Conservation (phyloP, 2,113 vertebrate genomes). For the Spea multiplicata region DNA sequence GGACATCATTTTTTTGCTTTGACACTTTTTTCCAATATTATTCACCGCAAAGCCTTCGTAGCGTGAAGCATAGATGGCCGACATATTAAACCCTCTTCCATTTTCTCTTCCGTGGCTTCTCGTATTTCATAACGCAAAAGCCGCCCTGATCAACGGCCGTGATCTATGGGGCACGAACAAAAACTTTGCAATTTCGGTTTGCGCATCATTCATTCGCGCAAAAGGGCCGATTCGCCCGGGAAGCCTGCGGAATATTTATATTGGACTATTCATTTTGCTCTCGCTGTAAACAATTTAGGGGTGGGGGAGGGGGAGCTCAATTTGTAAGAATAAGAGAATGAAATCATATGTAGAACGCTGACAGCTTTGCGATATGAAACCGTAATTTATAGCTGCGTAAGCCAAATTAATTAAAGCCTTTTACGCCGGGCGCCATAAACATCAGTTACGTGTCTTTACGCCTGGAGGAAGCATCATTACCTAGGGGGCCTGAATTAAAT, state of each 20-base stretch:
- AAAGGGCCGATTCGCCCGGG: slow-evolving; percentile 30
- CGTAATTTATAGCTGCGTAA: slow-evolving; percentile 35
- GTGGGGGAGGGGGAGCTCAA: not conserved
- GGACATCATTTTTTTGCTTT: too few relatives aligned
- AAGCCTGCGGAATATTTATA: slow-evolving; percentile 37
- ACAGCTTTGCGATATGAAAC: slow-evolving; percentile 31
- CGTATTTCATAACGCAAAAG: slow-evolving; percentile 7
- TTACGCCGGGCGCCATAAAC: slow-evolving; percentile 2
- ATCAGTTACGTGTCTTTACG: slow-evolving; percentile 24
- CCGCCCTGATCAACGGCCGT: not conserved
- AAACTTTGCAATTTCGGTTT: slow-evolving; percentile 38
- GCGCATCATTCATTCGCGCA: slow-evolving; percentile 33
- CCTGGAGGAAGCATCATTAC: slow-evolving; percentile 13
- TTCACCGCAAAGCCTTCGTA: too few relatives aligned
- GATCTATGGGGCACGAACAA: slow-evolving; percentile 19
- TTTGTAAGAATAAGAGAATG: slow-evolving; percentile 26
- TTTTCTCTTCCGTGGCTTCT: not conserved
- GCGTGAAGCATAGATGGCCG: too few relatives aligned
- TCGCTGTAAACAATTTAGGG: slow-evolving; percentile 45
- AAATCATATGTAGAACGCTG: slow-evolving; percentile 30
- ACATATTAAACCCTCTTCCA: not conserved
- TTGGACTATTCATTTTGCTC: slow-evolving; percentile 40
- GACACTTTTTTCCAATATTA: too few relatives aligned
- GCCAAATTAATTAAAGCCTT: slow-evolving; percentile 42
- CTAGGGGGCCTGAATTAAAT: slow-evolving; percentile 33